Base-by-base conservation (phyloP, 2,888 invertebrate species). In the Syritta pipiens region DNA sequence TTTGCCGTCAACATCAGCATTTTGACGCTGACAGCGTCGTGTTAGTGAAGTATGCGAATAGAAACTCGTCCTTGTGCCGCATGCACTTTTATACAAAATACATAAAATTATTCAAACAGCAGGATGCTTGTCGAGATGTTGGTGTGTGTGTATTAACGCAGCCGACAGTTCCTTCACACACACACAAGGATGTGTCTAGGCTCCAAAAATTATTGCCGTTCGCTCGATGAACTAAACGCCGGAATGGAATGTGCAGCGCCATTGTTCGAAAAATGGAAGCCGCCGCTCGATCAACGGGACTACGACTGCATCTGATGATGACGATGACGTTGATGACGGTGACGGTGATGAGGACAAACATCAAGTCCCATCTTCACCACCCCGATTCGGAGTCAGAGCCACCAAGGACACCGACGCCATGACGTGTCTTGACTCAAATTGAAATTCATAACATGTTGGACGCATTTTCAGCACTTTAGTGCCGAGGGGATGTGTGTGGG, bases 361-460 rank as follows among this genome's bases (percentile, higher is more conserved):
- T 59, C 59, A 59, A 48, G 42, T 51, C 57, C 20, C 30, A 59
- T 57, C 48, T 19, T 44, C 32, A 26, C 28, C 28, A 30, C 37
- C 3, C n/a, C n/a, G n/a, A n/a, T n/a, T n/a, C n/a, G n/a, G n/a
- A n/a, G n/a, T n/a, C n/a, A n/a, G n/a, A n/a, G 17, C 20, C 60
- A 12, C 40, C 19, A 32, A 12, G 40, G 60, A 59, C 20, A 26
- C 42, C 6, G 12, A 6, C 19, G 9, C 17, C 14, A 14, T 9
- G 17, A 32, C 42, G 44, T 49, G 35, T 22, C 24, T 44, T 74
- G 49, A 24, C 48, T 57, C 28, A 60, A 72, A 79, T 79, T 72
- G 63, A 55, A 79, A 79, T 79, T 79, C 77, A 65, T 53, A 62
- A 35, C 77, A 72, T 59, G 77, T 65, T 60, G 51, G 40, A 28